phyloP scores from a whole-genome alignment of 2,888 invertebrate species.

The Sinopyrophorus schimmeli region DNA sequence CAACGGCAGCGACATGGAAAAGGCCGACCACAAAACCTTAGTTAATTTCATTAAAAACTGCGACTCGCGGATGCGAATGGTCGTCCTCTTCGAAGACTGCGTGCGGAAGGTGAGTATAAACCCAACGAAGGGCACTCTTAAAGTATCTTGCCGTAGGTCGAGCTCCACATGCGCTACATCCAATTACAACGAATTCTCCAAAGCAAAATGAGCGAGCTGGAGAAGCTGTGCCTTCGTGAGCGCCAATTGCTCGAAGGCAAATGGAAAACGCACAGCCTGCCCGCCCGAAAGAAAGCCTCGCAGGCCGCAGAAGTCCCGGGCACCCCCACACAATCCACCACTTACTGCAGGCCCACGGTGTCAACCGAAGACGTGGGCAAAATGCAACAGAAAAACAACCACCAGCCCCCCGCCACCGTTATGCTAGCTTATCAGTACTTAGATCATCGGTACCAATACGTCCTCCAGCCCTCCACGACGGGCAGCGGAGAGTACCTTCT shows the following conservation, averaged over 20 bases:
- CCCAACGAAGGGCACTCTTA: background rate
- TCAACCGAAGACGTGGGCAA: slow-evolving; percentile 79
- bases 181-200: slow-evolving; percentile 84
- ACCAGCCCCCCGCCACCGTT: slow-evolving; percentile 48
- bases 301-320: slow-evolving; percentile 60
- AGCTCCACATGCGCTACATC: slow-evolving; percentile 90
- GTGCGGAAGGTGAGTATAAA: slow-evolving; percentile 79
- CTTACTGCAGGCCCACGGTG: slow-evolving; percentile 76
- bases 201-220: slow-evolving; percentile 81
- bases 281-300: slow-evolving; percentile 79
- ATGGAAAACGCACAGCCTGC: slow-evolving; percentile 88
- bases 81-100: slow-evolving; percentile 95
- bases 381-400: slow-evolving; percentile 40
- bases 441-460: slow-evolving; percentile 73
- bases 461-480: slow-evolving; percentile 66
- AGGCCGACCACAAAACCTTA: slow-evolving; percentile 89
- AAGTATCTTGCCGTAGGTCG: slow-evolving; percentile 65
- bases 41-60: slow-evolving; percentile 91
- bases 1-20: slow-evolving; percentile 94
- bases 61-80: slow-evolving; percentile 90
- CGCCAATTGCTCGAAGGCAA: slow-evolving; percentile 81
- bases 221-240: slow-evolving; percentile 78
- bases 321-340: slow-evolving; percentile 57
- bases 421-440: slow-evolving; percentile 62
- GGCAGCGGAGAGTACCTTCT: slow-evolving; percentile 74